Conservation (phyloP, 2,113 vertebrate species). For the Perca fluviatilis region DNA sequence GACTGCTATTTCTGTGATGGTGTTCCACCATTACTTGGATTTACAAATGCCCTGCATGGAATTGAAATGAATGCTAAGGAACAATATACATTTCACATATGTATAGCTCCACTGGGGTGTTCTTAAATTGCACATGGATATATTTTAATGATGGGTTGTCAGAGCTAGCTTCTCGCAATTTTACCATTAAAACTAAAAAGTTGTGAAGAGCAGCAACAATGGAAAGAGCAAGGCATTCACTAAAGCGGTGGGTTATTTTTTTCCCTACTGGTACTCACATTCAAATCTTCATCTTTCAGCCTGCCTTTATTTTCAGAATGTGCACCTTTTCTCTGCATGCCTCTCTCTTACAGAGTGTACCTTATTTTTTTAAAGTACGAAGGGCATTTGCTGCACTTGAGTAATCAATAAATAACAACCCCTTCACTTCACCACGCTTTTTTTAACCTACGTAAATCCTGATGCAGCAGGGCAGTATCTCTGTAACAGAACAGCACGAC, state of each 20-base stretch:
- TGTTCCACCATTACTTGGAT: neutral
- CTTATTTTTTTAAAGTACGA: conserved; percentile 10
- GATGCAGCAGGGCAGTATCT: conserved; percentile 30
- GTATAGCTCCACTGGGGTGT: neutral
- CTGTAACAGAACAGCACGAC: conserved; percentile 41
- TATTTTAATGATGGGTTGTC: neutral
- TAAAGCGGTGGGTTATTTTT: neutral
- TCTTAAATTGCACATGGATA: neutral
- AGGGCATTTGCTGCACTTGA: conserved; percentile 36
- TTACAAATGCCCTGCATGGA: conserved; percentile 2
- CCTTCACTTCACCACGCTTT: conserved; percentile 31
- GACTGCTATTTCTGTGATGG: conserved; percentile 7
- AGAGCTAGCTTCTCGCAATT: neutral
- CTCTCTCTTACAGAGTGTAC: conserved; percentile 1
- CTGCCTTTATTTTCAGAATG: conserved; percentile 7
- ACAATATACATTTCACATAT: neutral
- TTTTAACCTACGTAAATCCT: conserved; percentile 34
- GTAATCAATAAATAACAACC: conserved; percentile 69
- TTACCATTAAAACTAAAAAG: neutral
- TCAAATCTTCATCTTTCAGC: conserved; percentile 3
- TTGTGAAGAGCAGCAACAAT: neutral
- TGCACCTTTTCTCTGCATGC: neutral
- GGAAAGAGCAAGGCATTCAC: neutral
- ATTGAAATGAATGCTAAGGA: neutral
- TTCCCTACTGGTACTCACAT: neutral